Base-by-base conservation (phyloP, 2,797 vertebrate species). In the Vireo griseus region DNA sequence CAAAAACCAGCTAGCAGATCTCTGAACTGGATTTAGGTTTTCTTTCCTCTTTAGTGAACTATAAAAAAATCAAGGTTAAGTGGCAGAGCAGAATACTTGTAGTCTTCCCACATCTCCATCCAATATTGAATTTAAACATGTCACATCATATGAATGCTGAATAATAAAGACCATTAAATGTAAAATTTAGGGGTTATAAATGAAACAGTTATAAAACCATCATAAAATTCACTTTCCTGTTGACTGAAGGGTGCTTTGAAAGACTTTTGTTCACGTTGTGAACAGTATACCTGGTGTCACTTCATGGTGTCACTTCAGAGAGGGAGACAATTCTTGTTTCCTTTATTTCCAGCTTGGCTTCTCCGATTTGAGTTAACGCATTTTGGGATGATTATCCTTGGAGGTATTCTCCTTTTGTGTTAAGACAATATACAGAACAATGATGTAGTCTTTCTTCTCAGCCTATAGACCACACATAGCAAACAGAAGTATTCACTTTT, bases 31-130 rank as follows among this genome's bases (percentile, higher is more conserved):
- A 19, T 74, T 77, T 67, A 67, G 10, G 6, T 8, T 77, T 90
- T 35, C 13, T 88, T 90, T 90, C 29, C 24, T 57, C 9, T 71
- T 77, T 26, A 48, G 5, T 11, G 8, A 8, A 19, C 47, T 65
- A 47, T 20, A 26, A 54, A 45, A 67, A 18, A 1, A 0, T 0
- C 10, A 57, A 50, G 7, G 1, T 16, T 48, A 52, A 61, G 18
- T 31, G 31, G 6, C 21, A 68, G 19, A 69, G 19, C 2, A 3
- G 28, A 74, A 66, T 37, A 67, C 8, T 55, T 52, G 6, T 6
- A 62, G n/a, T 67, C 11, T 11, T 79, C 20, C 21, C 3, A 4
- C 5, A 57, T n/a, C 13, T 51, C 40, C 21, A 51, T 71, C 37
- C 19, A 63, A 28, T 19, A 77, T 63, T 16, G 73, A 47, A 13